Evolutionary conservation across 2,888 invertebrate genomes (phyloP).

Genomic region (Eudemis profundana): DNA sequence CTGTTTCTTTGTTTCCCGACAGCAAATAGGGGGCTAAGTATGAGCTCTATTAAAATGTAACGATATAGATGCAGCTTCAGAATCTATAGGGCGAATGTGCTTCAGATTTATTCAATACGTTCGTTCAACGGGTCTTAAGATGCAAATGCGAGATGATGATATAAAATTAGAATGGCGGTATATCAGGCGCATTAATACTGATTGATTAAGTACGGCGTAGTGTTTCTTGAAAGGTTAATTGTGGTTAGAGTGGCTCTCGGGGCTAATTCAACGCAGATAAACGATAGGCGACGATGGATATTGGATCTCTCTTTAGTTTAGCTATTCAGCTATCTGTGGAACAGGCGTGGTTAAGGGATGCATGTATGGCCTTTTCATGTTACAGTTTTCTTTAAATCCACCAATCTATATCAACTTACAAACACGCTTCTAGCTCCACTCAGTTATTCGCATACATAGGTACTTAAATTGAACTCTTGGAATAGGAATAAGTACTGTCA

Average conservation of each 20-base stretch:
- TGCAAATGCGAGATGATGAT: conserved; percentile 43
- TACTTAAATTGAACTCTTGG: no score
- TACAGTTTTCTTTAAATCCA: no score
- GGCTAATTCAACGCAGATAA: conserved; percentile 40
- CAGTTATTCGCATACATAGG: no score
- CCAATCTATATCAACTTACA: no score
- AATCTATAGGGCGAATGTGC: conserved; percentile 21
- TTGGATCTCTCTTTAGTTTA: conserved; percentile 35
- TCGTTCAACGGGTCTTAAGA: conserved; percentile 6
- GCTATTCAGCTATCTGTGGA: conserved; percentile 3
- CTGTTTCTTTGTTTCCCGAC: conserved; percentile 46
- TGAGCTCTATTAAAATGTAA: conserved; percentile 63
- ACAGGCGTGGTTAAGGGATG: neutral
- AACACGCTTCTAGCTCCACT: no score
- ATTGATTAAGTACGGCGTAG: conserved; percentile 43
- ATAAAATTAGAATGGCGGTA: conserved; percentile 58
- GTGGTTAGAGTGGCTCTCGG: conserved; percentile 41
- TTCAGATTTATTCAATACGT: neutral
- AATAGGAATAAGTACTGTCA: no score
- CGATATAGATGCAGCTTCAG: conserved; percentile 57
- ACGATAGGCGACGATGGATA: conserved; percentile 40
- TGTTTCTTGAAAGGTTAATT: conserved; percentile 44
- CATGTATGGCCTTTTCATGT: neutral
- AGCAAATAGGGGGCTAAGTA: conserved; percentile 48
- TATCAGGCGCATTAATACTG: conserved; percentile 49